A percentile compares a stretch with the other conserved stretches of the same genome.
These are phyloP conservation scores for Anoncus sp. DNA, from an alignment of 2,888 invertebrate genomes.

Conservation along the genomic window DNA sequence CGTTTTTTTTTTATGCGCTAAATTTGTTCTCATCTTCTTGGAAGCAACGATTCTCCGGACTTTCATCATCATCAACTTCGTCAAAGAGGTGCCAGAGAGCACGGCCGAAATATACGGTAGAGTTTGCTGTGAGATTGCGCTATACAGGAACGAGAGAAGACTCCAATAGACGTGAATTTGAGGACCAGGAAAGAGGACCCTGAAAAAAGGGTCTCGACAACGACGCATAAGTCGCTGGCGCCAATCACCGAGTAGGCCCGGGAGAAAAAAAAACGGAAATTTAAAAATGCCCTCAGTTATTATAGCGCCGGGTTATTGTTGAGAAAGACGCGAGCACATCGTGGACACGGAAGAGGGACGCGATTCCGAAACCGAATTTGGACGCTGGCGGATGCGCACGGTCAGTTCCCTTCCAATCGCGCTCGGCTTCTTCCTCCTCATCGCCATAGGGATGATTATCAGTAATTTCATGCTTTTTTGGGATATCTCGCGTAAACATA, in stretches of 20 bases:
- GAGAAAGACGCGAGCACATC: conserved; percentile 45
- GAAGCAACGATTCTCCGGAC: conserved; percentile 34
- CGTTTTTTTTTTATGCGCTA: conserved; percentile 10
- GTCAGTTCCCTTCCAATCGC: conserved; percentile 45
- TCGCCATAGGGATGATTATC: conserved; percentile 76
- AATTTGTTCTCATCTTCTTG: conserved; percentile 31
- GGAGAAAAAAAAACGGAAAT: conserved; percentile 11
- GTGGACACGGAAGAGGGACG: conserved; percentile 38
- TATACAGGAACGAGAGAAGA: conserved; percentile 16
- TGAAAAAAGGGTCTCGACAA: conserved; percentile 54
- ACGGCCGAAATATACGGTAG: background rate
- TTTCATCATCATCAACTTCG: conserved; percentile 54
- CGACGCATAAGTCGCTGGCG: conserved; percentile 63
- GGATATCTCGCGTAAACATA: conserved; percentile 79
- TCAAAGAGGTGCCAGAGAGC: conserved; percentile 42
- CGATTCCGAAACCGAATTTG: conserved; percentile 48
- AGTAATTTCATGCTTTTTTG: conserved; percentile 81
- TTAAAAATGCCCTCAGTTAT: conserved; percentile 54
- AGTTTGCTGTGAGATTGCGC: conserved; percentile 15
- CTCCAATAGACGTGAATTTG: conserved; percentile 41
- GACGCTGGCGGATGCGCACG: conserved; percentile 25
- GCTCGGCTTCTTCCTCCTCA: conserved; percentile 42
- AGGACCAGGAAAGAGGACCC: conserved; percentile 41
- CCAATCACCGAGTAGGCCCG: conserved; percentile 57
- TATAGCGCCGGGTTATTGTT: conserved; percentile 63